A percentile compares a stretch with the other conserved stretches of the same genome.
Conservation (phyloP, 2,113 vertebrate genomes). For the Oreochromis tanganicae region DNA sequence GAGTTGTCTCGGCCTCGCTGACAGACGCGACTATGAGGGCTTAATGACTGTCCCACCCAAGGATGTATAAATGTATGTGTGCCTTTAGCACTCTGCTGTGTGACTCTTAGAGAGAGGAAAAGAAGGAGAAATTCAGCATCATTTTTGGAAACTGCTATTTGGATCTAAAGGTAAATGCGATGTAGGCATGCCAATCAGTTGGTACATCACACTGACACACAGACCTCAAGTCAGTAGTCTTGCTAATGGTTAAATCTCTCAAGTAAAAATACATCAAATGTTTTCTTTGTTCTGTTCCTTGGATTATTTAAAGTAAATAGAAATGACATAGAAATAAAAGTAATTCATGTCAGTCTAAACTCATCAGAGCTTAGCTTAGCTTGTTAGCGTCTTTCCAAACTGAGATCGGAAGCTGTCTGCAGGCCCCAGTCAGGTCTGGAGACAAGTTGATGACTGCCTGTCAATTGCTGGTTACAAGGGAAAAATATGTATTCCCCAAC, state of each 20-base stretch:
- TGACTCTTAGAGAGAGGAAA: background rate
- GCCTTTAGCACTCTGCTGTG: background rate
- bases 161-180: background rate
- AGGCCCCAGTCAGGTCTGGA: background rate
- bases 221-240: background rate
- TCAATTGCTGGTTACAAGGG: background rate
- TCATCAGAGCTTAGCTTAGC: background rate
- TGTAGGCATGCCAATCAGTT: background rate
- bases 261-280: background rate
- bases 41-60: slow-evolving; percentile 46
- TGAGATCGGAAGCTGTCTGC: background rate
- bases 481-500: background rate
- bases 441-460: background rate
- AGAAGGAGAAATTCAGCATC: background rate
- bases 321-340: background rate
- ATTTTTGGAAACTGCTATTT: background rate
- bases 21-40: slow-evolving; percentile 44
- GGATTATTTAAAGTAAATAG: background rate
- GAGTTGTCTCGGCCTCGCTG: slow-evolving; percentile 49
- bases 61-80: slow-evolving; percentile 1
- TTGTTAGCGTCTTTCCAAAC: background rate
- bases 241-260: background rate
- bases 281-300: background rate
- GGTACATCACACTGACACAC: background rate
- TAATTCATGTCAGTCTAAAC: background rate